phyloP scores from a whole-genome alignment of 2,113 vertebrate genomes.

The Struthidea cinerea region DNA sequence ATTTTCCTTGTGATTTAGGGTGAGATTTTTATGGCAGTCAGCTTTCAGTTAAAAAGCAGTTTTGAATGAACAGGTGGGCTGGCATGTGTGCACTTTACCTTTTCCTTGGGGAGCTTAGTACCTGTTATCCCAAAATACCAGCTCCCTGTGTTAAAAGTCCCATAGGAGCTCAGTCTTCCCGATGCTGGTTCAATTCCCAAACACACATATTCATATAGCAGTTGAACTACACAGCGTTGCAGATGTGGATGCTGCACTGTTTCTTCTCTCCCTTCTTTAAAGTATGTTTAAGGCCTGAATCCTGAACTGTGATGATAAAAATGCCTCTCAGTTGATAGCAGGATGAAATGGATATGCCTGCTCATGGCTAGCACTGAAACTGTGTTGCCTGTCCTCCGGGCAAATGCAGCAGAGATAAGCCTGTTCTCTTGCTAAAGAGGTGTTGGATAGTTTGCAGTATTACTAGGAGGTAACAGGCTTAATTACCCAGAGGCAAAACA shows the following conservation, averaged over 20 bases:
- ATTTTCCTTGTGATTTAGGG: background rate
- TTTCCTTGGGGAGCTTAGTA: background rate
- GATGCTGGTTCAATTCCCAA: background rate
- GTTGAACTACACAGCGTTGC: background rate
- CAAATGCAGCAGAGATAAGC: background rate
- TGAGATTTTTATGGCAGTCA: background rate
- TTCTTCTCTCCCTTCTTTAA: background rate
- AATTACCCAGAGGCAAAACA: background rate
- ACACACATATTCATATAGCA: background rate
- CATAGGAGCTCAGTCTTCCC: background rate
- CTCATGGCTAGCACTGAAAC: background rate
- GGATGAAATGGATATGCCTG: background rate
- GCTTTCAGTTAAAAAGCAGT: background rate
- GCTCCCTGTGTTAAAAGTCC: background rate
- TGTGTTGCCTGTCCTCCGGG: too few relatives aligned
- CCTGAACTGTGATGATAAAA: background rate
- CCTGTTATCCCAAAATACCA: background rate
- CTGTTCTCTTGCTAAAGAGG: background rate
- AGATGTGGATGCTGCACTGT: background rate
- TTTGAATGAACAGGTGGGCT: background rate
- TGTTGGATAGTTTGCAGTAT: background rate
- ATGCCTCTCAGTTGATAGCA: background rate
- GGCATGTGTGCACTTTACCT: background rate
- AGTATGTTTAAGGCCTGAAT: background rate
- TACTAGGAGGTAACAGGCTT: background rate